These are phyloP conservation scores for Parotia lawesii DNA, from an alignment of 2,113 vertebrate genomes.

Conservation along the genomic window DNA sequence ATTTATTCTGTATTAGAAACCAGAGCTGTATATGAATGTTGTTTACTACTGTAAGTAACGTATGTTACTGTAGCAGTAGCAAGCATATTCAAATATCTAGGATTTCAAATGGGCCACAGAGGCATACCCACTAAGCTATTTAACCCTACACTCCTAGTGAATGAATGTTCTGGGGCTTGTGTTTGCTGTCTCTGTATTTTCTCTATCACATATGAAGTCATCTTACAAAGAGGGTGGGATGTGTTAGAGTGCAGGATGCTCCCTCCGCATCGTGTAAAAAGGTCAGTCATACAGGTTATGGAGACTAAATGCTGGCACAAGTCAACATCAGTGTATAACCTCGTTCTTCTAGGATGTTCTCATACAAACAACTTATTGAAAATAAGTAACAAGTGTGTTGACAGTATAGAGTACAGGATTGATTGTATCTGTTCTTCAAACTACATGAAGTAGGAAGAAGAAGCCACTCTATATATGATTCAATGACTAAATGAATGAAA, in stretches of 20 bases:
- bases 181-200: neutral
- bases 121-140: neutral
- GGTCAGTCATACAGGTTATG: neutral
- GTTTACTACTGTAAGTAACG: neutral
- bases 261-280: neutral
- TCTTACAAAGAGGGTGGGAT: neutral
- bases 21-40: neutral
- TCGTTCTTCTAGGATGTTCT: neutral
- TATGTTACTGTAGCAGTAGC: neutral
- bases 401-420: neutral
- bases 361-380: neutral
- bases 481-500: neutral
- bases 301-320: neutral
- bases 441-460: neutral
- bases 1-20: neutral
- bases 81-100: neutral
- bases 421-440: neutral
- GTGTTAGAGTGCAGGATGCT: neutral
- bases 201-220: neutral
- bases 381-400: neutral
- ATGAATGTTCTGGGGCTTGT: neutral
- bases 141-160: neutral
- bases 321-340: neutral
- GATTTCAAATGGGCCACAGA: neutral
- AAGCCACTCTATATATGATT: neutral